Conservation (phyloP, 2,888 invertebrate genomes). For the Leptopterna dolabrata region DNA sequence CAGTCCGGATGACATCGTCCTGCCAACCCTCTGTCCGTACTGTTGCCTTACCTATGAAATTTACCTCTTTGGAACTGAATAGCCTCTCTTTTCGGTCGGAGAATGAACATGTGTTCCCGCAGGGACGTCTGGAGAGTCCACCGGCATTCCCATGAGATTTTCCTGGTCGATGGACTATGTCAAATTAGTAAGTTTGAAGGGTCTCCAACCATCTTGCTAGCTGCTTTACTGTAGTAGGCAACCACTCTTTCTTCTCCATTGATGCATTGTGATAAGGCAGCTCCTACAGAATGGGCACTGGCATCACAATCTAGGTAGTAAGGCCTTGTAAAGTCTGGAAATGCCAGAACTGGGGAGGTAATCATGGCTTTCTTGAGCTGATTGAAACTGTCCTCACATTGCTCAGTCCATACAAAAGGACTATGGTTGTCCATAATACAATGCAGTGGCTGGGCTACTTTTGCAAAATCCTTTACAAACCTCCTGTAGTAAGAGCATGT, state of each 20-base stretch:
- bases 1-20: not conserved
- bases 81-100: not conserved
- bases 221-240: not conserved
- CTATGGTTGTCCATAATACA: too few relatives aligned
- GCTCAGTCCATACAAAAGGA: not conserved
- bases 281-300: not conserved
- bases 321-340: not conserved
- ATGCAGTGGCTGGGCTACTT: too few relatives aligned
- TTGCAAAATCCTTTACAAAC: conserved; percentile 55
- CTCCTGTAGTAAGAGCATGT: conserved; percentile 62
- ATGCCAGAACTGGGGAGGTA: not conserved
- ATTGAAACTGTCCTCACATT: not conserved
- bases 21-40: not conserved
- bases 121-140: not conserved
- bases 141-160: not conserved
- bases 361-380: not conserved
- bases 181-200: not conserved
- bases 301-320: not conserved
- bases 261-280: not conserved
- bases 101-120: not conserved
- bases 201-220: not conserved
- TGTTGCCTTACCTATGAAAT: not conserved
- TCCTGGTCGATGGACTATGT: not conserved
- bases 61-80: not conserved
- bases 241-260: not conserved